These are phyloP conservation scores for Macrosteles quadrilineatus DNA, from an alignment of 1,140 invertebrate species.

Conservation along the genomic window DNA sequence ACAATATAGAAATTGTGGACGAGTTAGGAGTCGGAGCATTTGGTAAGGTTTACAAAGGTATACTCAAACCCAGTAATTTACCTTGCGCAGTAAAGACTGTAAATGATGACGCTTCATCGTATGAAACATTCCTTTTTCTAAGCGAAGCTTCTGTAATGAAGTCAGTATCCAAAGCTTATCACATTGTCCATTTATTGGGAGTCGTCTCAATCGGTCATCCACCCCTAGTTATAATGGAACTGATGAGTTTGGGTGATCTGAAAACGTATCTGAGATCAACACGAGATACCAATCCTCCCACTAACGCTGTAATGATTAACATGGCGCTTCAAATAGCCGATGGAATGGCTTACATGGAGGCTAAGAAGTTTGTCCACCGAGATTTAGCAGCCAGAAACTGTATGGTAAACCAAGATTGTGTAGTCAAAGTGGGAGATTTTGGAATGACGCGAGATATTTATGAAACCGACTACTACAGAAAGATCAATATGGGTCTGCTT, in stretches of 20 bases:
- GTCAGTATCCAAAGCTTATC: conserved; percentile 72
- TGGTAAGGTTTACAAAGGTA: conserved; percentile 87
- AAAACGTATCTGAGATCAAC: conserved; percentile 80
- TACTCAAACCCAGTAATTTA: conserved; percentile 54
- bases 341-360: conserved; percentile 95
- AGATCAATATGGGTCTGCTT: conserved; percentile 85
- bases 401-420: conserved; percentile 89
- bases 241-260: conserved; percentile 94
- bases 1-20: conserved; percentile 74
- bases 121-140: conserved; percentile 83
- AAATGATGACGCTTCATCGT: conserved; percentile 77
- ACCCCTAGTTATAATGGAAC: conserved; percentile 94
- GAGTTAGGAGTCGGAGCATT: conserved; percentile 95
- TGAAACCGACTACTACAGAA: conserved; percentile 95
- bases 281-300: conserved; percentile 51
- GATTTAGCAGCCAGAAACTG: conserved; percentile 98
- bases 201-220: conserved; percentile 91
- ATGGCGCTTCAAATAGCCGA: conserved; percentile 98
- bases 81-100: conserved; percentile 94
- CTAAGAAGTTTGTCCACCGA: conserved; percentile 94
- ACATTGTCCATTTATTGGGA: conserved; percentile 91
- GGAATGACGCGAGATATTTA: conserved; percentile 97
- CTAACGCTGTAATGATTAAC: conserved; percentile 53
- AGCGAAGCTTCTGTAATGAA: conserved; percentile 98
- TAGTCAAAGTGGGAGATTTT: conserved; percentile 95